Conservation (phyloP, 2,888 invertebrate genomes). For the Doris montereyensis region DNA sequence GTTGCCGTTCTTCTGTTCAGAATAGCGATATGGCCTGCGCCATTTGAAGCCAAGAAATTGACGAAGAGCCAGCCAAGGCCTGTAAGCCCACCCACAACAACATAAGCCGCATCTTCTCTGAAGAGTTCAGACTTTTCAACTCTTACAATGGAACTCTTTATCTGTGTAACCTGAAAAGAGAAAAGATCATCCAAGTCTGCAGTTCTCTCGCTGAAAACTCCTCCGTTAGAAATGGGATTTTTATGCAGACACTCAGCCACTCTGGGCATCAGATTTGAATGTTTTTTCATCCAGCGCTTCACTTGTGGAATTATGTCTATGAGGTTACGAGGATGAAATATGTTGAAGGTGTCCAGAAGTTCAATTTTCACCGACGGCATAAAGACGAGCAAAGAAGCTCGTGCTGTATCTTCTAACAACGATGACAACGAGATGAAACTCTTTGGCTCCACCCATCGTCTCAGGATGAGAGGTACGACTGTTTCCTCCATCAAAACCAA, state of each 20-base stretch:
- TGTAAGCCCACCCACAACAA: slow-evolving; percentile 58
- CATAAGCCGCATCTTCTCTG: slow-evolving; percentile 48
- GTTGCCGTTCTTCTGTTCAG: slow-evolving; percentile 50
- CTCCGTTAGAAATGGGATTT: slow-evolving; percentile 9
- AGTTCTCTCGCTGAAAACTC: slow-evolving; percentile 15
- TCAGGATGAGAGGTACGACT: slow-evolving; percentile 15
- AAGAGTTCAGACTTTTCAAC: slow-evolving; percentile 44
- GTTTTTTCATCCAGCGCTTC: slow-evolving; percentile 34
- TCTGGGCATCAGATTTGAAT: slow-evolving; percentile 22
- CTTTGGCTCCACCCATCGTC: slow-evolving; percentile 25
- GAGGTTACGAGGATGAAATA: slow-evolving; percentile 34
- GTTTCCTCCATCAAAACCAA: slow-evolving; percentile 36
- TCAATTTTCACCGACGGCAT: slow-evolving; percentile 36
- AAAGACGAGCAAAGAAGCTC: slow-evolving; percentile 31
- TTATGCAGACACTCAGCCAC: slow-evolving; percentile 35
- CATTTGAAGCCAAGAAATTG: slow-evolving; percentile 47
- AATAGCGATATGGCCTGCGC: slow-evolving; percentile 51
- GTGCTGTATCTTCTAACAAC: slow-evolving; percentile 21
- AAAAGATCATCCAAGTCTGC: slow-evolving; percentile 39
- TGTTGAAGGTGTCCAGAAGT: slow-evolving; percentile 15
- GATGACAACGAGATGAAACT: slow-evolving; percentile 12
- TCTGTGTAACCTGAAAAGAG: slow-evolving; percentile 18
- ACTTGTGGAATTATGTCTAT: slow-evolving; percentile 7
- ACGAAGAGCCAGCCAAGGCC: slow-evolving; percentile 61
- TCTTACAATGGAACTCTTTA: slow-evolving; percentile 26